phyloP scores from a whole-genome alignment of 2,888 invertebrate species.

The Vanessa cardui region DNA sequence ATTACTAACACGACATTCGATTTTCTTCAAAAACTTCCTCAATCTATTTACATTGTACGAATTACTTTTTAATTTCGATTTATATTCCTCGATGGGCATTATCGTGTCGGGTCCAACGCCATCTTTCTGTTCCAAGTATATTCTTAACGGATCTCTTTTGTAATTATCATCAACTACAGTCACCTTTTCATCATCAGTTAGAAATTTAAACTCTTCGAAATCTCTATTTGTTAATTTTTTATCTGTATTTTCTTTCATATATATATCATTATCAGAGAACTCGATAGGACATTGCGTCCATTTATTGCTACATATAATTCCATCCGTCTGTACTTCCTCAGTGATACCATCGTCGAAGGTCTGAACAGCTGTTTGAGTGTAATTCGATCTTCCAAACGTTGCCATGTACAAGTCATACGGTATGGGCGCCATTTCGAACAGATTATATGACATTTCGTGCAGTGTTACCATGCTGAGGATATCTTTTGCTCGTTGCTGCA shows the following conservation, averaged over 20 bases:
- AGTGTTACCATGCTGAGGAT: conserved; percentile 70
- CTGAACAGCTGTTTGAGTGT: conserved; percentile 67
- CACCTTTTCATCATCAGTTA: conserved; percentile 40
- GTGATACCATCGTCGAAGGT: conserved; percentile 74
- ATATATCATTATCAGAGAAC: conserved; percentile 63
- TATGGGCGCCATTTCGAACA: conserved; percentile 78
- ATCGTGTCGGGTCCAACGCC: conserved; percentile 64
- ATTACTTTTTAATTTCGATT: conserved; percentile 59
- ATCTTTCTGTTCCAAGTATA: conserved; percentile 74
- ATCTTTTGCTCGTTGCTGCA: conserved; percentile 68
- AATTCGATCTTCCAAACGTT: conserved; percentile 70
- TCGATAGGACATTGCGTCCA: conserved; percentile 75
- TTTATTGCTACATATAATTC: conserved; percentile 55
- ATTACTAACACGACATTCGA: conserved; percentile 59
- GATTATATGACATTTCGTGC: conserved; percentile 70
- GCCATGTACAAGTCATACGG: conserved; percentile 76
- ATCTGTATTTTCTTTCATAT: conserved; percentile 44
- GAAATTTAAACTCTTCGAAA: conserved; percentile 53
- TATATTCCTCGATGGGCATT: conserved; percentile 63
- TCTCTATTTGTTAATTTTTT: conserved; percentile 42
- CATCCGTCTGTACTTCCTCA: conserved; percentile 71
- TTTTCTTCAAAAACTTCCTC: conserved; percentile 64
- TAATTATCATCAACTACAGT: conserved; percentile 53
- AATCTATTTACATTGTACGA: conserved; percentile 55
- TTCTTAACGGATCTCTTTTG: conserved; percentile 60